These are phyloP conservation scores for Apistogramma diplotaenia DNA, from an alignment of 2,113 vertebrate species.

Conservation along the genomic window DNA sequence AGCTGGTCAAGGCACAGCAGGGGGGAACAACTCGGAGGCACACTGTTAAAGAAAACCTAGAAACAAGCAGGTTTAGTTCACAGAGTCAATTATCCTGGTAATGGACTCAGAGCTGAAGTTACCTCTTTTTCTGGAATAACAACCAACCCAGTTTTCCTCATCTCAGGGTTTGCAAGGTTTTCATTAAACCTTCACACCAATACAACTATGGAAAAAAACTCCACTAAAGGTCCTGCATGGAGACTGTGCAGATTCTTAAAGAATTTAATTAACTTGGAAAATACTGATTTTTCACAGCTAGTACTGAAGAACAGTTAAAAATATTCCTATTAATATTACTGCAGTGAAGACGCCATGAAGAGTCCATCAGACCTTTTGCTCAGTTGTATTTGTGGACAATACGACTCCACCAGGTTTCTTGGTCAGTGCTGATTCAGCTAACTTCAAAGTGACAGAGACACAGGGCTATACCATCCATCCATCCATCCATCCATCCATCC, in stretches of 20 bases:
- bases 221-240: neutral
- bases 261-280: neutral
- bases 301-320: neutral
- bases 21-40: too few species aligned
- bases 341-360: too few species aligned
- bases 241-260: neutral
- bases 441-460: too few species aligned
- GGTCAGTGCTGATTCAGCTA: too few species aligned
- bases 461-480: too few species aligned
- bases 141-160: neutral
- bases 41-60: too few species aligned
- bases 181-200: neutral
- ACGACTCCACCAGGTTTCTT: too few species aligned
- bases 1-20: too few species aligned
- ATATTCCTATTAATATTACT: neutral
- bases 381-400: too few species aligned
- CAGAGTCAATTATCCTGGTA: neutral
- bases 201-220: neutral
- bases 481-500: too few species aligned
- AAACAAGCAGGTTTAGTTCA: too few species aligned
- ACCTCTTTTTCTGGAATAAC: neutral
- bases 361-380: too few species aligned
- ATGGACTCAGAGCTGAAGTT: neutral
- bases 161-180: neutral
- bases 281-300: neutral